Base-by-base conservation (phyloP, 2,888 invertebrate species). In the Petrolisthes manimaculis region DNA sequence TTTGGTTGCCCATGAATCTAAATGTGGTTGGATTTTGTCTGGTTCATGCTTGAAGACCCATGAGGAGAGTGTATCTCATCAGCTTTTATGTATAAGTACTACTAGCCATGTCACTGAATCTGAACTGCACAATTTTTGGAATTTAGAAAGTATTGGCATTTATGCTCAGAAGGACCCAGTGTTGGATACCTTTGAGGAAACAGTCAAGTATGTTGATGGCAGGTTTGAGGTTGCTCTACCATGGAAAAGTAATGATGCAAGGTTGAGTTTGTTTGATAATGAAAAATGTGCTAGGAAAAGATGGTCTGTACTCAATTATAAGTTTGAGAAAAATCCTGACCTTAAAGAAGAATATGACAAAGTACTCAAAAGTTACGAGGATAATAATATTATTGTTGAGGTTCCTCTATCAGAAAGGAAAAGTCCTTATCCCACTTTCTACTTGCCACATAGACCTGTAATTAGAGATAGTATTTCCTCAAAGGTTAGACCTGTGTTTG, bases 51-150 rank as follows among this genome's bases (percentile, higher is more conserved):
- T 79, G 79, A 79, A 79, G 55, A 0, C 51, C 53, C 53, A 51
- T 53, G 79, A 79, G 55, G 54, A 79, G 55, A 53, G n/a, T 79
- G 79, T 79, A 79, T 79, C 56, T 56, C 80, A 80, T 24, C 80
- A 80, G 80, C 14, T 80, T 14, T 80, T 80, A 80, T 55, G 80
- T 18, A 56, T 80, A 80, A 80, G 6, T 80, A 80, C 80, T 80
- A 55, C 56, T 80, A 80, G 55, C 4, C 56, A 54, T 80, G 14
- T 80, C 24, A 80, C 4, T 80, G 80, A 80, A 54, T 80, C 80
- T 82, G 82, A 67, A 24, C n/a, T 82, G 51, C 67, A 82, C 12
- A 69, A 82, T 0, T 82, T 82, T 67, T 82, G 82, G 69, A 67
- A 69, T 51, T 5, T 82, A 51, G 51, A 82, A 67, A 67, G 9